Base-by-base conservation (phyloP, 2,888 invertebrate species). In the Acleris sparsana region DNA sequence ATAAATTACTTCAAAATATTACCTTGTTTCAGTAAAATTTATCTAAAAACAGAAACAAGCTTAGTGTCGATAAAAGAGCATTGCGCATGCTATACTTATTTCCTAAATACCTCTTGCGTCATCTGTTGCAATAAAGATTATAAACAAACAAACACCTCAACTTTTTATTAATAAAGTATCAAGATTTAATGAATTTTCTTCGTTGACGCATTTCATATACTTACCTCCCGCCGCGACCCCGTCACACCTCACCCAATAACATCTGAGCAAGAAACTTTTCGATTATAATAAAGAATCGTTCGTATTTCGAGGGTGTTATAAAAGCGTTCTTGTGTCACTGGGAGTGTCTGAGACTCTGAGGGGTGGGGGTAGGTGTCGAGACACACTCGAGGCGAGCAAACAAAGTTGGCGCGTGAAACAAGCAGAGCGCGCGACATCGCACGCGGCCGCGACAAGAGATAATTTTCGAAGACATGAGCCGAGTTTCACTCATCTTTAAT, bases 261-360 rank as follows among this genome's bases (percentile, higher is more conserved):
- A 33, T 66, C 61, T 66, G 56, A 55, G 56, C n/a, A 43, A 66
- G 33, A 66, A 66, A 66, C 56, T 66, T 66, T 66, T 62, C 61
- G 62, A 66, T 62, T 66, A 62, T 62, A 57, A 57, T 62, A 66
- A 62, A 56, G 57, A 62, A 66, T 66, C 57, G 52, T 46, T 66
- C 57, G 52, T 52, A 25, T 56, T 66, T 62, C 18, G 61, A 57
- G 55, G 60, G 46, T 51, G 53, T 60, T 43, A 57, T 66, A 66
- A 66, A 66, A 66, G 66, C 66, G 52, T 66, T 66, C 57, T 48
- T 62, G 52, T 66, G 66, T 66, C 49, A 22, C 22, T 17, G 48
- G 39, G 33, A 9, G 33, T 44, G 58, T 18, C 18, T 17, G 46
- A 1, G 16, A 43, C 52, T 22, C 43, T n/a, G 17, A 53, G 46